Conservation (phyloP, 2,888 invertebrate genomes). For the Chalcosyrphus nemorum region DNA sequence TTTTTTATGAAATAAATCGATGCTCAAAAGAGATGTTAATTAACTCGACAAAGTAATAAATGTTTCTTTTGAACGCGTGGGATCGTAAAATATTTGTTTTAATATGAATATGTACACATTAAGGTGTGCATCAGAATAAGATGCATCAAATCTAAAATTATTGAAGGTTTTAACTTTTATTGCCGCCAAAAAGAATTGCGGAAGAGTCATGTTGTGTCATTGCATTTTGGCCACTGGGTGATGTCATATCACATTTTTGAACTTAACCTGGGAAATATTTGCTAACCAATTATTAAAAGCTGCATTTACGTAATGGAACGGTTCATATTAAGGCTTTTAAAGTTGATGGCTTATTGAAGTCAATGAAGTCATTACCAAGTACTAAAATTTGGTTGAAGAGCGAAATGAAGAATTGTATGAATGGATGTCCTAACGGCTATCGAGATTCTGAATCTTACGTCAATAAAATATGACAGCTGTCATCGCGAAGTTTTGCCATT, state of each 20-base stretch:
- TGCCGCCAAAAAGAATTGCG: neutral
- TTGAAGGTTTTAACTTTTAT: neutral
- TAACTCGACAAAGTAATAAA: neutral
- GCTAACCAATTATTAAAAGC: neutral
- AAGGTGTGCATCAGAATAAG: neutral
- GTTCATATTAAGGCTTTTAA: neutral
- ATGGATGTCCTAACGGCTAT: too few species aligned
- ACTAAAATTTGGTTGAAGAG: too few species aligned
- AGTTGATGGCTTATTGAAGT: too few species aligned
- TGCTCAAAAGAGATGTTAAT: constrained; percentile 2
- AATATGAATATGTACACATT: neutral
- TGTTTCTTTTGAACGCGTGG: neutral
- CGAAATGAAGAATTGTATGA: too few species aligned
- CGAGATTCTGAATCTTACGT: too few species aligned
- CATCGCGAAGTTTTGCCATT: too few species aligned
- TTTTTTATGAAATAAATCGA: too few species aligned
- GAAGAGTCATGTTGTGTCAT: neutral
- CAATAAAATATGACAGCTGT: too few species aligned
- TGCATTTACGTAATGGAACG: neutral
- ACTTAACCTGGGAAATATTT: neutral
- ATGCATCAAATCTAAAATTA: neutral
- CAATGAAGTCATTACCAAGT: too few species aligned
- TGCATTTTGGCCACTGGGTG: neutral
- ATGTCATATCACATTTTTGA: neutral
- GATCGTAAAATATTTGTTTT: constrained; percentile 4